phyloP scores from a whole-genome alignment of 1,140 invertebrate genomes.

The Bombus waltoni region DNA sequence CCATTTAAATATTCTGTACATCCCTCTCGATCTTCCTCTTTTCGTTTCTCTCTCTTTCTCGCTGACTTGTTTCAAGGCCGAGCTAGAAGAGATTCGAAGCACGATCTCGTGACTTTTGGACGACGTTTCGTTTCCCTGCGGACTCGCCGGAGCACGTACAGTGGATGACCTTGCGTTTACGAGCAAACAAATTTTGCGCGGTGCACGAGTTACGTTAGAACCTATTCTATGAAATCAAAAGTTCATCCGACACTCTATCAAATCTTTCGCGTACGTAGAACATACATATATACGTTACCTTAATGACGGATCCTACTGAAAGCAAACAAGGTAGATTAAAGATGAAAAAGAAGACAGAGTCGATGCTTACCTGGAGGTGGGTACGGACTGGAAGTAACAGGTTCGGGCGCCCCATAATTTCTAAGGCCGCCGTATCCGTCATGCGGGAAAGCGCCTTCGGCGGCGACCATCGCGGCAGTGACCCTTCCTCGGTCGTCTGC shows the following conservation, averaged over 20 bases:
- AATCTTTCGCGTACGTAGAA: rapidly evolving
- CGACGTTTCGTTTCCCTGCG: slow-evolving; percentile 6
- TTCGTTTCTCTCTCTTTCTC: neutral
- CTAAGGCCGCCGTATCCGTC: slow-evolving; percentile 88
- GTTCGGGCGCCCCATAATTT: slow-evolving; percentile 88
- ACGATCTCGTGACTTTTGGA: slow-evolving; percentile 22
- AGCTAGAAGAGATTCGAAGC: neutral
- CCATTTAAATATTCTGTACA: neutral
- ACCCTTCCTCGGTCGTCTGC: slow-evolving; percentile 86
- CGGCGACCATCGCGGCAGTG: slow-evolving; percentile 85
- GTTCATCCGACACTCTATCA: no score
- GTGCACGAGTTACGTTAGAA: neutral
- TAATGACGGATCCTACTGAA: neutral
- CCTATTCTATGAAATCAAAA: no score
- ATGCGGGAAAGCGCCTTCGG: slow-evolving; percentile 89
- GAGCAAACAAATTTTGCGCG: neutral
- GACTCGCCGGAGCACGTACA: slow-evolving; percentile 10
- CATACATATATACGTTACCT: neutral
- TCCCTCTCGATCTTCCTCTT: neutral
- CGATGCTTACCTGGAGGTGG: slow-evolving; percentile 88
- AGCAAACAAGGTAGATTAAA: neutral
- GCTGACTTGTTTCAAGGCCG: neutral
- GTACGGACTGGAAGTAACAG: slow-evolving; percentile 90
- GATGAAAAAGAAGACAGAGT: neutral
- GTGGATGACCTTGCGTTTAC: neutral